Conservation (phyloP, 2,113 vertebrate genomes). For the Pseudois nayaur region DNA sequence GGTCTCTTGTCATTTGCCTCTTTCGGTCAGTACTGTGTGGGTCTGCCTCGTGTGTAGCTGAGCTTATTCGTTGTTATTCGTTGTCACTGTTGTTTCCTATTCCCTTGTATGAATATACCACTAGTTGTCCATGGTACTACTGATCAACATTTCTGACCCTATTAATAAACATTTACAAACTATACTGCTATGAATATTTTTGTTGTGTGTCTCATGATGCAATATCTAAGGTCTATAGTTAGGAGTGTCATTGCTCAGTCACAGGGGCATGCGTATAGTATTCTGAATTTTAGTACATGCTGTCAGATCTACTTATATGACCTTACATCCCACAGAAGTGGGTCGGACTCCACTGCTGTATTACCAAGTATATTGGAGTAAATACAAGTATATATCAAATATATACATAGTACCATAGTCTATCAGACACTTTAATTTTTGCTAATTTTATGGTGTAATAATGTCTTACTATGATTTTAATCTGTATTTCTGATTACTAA, state of each 20-base stretch:
- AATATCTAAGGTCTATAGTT: not conserved
- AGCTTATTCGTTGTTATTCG: not conserved
- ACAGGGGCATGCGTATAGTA: not conserved
- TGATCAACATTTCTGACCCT: not conserved
- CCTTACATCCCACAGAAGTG: not conserved
- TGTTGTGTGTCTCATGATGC: not conserved
- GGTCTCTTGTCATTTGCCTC: not conserved
- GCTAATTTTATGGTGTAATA: not conserved
- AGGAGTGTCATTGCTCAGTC: not conserved
- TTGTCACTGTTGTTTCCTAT: not conserved
- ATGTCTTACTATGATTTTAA: not conserved
- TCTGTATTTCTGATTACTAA: not conserved
- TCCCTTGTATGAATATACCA: not conserved
- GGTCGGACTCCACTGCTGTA: not conserved
- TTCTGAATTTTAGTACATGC: not conserved
- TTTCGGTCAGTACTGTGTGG: not conserved
- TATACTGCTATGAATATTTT: not conserved
- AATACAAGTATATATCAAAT: not conserved
- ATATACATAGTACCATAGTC: not conserved
- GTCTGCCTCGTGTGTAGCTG: not conserved
- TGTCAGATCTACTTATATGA: not conserved
- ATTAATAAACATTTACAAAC: not conserved
- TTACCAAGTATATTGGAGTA: not conserved
- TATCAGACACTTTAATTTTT: not conserved
- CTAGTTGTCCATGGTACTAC: not conserved